phyloP scores from a whole-genome alignment of 2,113 vertebrate species.

The Pungitius pungitius region DNA sequence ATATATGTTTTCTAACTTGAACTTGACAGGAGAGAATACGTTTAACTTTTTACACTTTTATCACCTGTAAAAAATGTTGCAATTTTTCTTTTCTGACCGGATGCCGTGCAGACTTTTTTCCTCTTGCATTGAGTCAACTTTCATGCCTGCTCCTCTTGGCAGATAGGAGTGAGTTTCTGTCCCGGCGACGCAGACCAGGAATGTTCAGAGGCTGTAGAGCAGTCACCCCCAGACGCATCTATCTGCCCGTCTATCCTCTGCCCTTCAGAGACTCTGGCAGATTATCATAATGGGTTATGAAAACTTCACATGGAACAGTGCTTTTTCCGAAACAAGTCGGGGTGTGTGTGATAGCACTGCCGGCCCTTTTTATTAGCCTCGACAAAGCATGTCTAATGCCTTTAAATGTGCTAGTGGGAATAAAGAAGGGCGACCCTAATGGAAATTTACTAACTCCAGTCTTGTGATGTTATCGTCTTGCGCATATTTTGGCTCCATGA shows the following conservation, averaged over 20 bases:
- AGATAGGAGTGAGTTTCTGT: slow-evolving; percentile 36
- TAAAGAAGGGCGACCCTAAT: slow-evolving; percentile 71
- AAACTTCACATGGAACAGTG: slow-evolving; percentile 75
- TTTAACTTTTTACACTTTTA: slow-evolving; percentile 1
- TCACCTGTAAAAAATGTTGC: slow-evolving; percentile 25
- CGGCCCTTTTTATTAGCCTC: slow-evolving; percentile 70
- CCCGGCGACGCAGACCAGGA: slow-evolving; percentile 38
- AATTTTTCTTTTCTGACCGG: slow-evolving; percentile 2
- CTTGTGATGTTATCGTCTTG: slow-evolving; percentile 74
- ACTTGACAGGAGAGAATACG: not conserved
- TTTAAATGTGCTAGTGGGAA: slow-evolving; percentile 77
- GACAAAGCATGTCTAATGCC: slow-evolving; percentile 77
- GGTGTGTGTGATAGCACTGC: slow-evolving; percentile 65
- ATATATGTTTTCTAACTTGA: not conserved
- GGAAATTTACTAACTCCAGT: slow-evolving; percentile 72
- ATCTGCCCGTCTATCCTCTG: slow-evolving; percentile 59
- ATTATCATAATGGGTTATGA: slow-evolving; percentile 78
- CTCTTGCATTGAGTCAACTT: slow-evolving; percentile 19
- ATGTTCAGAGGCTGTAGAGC: slow-evolving; percentile 41
- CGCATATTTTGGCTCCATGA: slow-evolving; percentile 73
- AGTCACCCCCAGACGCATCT: slow-evolving; percentile 61
- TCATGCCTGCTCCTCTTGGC: slow-evolving; percentile 28
- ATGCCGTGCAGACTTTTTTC: slow-evolving; percentile 8
- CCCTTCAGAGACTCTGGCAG: slow-evolving; percentile 63
- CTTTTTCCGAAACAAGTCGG: slow-evolving; percentile 66